Conservation (phyloP, 2,888 invertebrate species). For the Mythimna lalbum region DNA sequence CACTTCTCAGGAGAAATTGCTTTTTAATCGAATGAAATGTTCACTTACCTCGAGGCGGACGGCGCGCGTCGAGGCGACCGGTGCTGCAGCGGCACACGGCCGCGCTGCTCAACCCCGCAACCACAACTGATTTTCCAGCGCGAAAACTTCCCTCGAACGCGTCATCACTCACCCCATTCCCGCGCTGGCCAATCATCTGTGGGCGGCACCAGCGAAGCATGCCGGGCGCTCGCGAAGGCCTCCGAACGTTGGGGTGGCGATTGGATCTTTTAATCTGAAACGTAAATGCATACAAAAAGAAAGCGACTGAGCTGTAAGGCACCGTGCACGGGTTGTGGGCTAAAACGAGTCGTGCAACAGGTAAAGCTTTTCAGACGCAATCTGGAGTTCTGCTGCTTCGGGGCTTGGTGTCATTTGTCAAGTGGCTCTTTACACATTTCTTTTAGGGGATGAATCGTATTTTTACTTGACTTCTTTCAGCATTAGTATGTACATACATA, state of each 20-base stretch:
- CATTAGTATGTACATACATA: background rate
- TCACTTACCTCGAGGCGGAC: constrained; percentile 86
- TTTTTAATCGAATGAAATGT: constrained; percentile 89
- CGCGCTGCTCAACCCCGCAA: constrained; percentile 82
- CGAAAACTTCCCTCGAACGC: constrained; percentile 88
- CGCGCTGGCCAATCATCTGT: constrained; percentile 79
- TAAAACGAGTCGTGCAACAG: constrained; percentile 81
- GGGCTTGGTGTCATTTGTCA: constrained; percentile 33
- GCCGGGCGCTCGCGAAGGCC: constrained; percentile 78
- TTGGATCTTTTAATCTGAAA: constrained; percentile 90
- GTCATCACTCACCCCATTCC: constrained; percentile 87
- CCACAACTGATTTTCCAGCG: constrained; percentile 87
- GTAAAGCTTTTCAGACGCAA: constrained; percentile 75
- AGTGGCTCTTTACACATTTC: constrained; percentile 23
- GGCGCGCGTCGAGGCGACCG: constrained; percentile 70
- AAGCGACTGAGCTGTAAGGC: constrained; percentile 82
- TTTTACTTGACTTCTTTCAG: background rate
- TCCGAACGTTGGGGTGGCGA: constrained; percentile 85
- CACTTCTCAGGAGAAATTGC: constrained; percentile 85
- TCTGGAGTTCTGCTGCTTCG: constrained; percentile 39
- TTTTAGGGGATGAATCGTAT: background rate
- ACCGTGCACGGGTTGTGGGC: constrained; percentile 79
- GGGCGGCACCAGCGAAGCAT: constrained; percentile 72
- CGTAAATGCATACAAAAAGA: constrained; percentile 90
- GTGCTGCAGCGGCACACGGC: constrained; percentile 80